phyloP scores from a whole-genome alignment of 2,113 vertebrate genomes.

The Hylia prasina region DNA sequence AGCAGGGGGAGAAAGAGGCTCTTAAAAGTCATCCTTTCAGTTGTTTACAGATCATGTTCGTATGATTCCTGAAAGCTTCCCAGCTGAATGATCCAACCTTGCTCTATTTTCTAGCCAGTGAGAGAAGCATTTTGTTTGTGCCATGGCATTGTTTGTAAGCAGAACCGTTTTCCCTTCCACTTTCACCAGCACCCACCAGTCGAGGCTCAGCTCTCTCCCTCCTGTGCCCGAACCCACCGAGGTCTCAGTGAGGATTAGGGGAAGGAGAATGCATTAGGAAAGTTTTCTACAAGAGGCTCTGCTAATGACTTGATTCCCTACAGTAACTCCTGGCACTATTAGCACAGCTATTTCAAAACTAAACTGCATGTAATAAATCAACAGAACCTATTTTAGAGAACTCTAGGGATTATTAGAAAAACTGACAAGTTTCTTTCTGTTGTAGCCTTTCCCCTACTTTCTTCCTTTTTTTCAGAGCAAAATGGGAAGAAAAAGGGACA shows the following conservation, averaged over 20 bases:
- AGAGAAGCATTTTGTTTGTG: not conserved
- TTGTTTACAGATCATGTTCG: conserved; percentile 14
- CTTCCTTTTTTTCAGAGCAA: not conserved
- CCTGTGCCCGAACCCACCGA: not conserved
- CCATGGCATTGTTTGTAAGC: not conserved
- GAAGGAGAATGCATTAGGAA: not conserved
- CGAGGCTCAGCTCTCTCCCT: not conserved
- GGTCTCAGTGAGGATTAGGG: not conserved
- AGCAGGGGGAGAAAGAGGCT: conserved; percentile 26
- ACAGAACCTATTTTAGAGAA: not conserved
- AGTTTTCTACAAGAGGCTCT: not conserved
- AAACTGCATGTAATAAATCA: not conserved
- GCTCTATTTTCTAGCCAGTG: not conserved
- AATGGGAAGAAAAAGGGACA: not conserved
- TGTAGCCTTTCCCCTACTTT: not conserved
- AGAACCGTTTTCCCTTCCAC: not conserved
- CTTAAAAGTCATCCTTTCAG: conserved; percentile 23
- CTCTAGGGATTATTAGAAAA: not conserved
- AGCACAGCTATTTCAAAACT: not conserved
- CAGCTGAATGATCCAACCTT: not conserved
- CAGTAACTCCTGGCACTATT: not conserved
- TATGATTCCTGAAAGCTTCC: not conserved
- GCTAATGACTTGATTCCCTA: not conserved
- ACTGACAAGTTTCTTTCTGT: not conserved
- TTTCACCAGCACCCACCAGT: not conserved